These are phyloP conservation scores for Diadema setosum DNA, from an alignment of 35 echinoderm and acorn worm species.

Conservation along the genomic window DNA sequence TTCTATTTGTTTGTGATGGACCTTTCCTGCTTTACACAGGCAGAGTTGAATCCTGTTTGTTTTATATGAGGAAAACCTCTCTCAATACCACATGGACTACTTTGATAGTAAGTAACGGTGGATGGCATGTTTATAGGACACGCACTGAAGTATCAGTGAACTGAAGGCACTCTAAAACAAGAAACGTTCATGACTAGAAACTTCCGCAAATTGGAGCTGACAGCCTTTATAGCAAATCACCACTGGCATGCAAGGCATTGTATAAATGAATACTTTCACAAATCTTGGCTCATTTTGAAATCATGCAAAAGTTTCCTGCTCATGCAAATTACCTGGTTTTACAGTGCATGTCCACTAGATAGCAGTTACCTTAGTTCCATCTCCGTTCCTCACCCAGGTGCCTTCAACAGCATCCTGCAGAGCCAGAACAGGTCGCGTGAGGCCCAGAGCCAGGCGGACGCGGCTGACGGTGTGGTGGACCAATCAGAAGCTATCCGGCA, in stretches of 20 bases:
- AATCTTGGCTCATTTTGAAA: neutral
- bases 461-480: constrained; percentile 17
- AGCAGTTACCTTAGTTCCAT: neutral
- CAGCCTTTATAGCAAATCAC: neutral
- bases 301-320: neutral
- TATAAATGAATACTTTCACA: neutral
- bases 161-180: neutral
- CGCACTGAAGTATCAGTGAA: too few relatives aligned
- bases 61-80: too few relatives aligned
- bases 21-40: too few relatives aligned
- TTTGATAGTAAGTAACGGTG: too few relatives aligned
- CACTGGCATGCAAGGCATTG: neutral
- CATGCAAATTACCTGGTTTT: neutral
- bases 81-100: too few relatives aligned
- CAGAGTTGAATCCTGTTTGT: too few relatives aligned
- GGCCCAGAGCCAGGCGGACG: constrained; percentile 60
- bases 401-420: constrained; percentile 77
- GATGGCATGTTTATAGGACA: too few relatives aligned
- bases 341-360: too few relatives aligned
- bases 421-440: constrained; percentile 69
- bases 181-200: neutral
- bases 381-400: constrained; percentile 33
- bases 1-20: too few relatives aligned
- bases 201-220: neutral
- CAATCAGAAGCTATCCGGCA: constrained; percentile 57